Evolutionary conservation across 1,140 invertebrate genomes (phyloP), one percentile per base, ranked within the genome.

Genomic region (Lanistes nyassanus): DNA sequence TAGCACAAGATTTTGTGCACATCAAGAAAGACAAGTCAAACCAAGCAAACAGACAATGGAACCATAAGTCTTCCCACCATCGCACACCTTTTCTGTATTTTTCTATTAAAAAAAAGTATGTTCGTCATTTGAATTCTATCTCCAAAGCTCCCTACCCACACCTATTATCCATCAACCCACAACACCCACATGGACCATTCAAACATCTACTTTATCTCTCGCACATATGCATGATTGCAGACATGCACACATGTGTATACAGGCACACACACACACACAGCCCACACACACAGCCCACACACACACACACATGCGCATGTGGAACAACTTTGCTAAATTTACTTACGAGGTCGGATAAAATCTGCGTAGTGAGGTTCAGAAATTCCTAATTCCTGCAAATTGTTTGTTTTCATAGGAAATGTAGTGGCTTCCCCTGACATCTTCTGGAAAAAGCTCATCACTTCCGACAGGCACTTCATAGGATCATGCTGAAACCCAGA

Each of bases 371-470:
- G 37, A n/a, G 51, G 29, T 23, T 70, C 31, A 19, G 66, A 42
- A 29, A 78, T 36, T 19, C 76, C 76, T 13, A 78, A 47, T 58
- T 67, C 29, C 36, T 56, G 69, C n/a, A 72, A 39, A 47, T 80
- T 75, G 77, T 82, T 80, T 16, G 71, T 74, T 36, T n/a, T 60
- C 53, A 82, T 42, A 7, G 72, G 78, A 26, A 9, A 31, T 55
- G 78, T 77, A 29, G 64, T 67, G 26, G 6, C n/a, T 5, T 31
- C 47, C 16, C 78, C 78, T 7, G 74, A 77, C 19, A 71, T 74
- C 1, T 39, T 26, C 5, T 75, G 39, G 74, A 80, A 80, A 74
- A 78, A 79, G 5, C 75, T 65, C 78, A 82, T 80, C n/a, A 82
- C 78, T 1, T 82, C 80, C 23, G 36, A 36, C n/a, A 82, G 56